Evolutionary conservation across 2,113 vertebrate genomes (phyloP).

Genomic region (Chionomys nivalis): DNA sequence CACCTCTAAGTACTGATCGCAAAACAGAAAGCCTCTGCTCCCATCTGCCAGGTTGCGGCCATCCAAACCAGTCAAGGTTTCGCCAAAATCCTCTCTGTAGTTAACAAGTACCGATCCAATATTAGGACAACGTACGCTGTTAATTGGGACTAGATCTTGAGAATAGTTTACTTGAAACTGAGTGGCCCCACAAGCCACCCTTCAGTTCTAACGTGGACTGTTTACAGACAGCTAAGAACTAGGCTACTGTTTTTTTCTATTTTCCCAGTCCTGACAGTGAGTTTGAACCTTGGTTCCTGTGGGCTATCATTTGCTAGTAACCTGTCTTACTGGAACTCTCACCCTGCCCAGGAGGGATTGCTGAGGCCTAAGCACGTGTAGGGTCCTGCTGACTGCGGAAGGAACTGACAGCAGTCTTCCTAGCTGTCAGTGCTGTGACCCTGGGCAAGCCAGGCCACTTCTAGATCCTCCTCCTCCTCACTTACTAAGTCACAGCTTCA

Average conservation of each 20-base stretch:
- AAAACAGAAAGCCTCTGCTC: background rate
- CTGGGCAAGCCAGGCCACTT: background rate
- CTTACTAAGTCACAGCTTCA: background rate
- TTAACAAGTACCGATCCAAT: background rate
- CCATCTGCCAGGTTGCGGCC: background rate
- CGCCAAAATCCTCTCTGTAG: background rate
- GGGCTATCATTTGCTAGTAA: background rate
- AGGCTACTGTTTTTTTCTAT: background rate
- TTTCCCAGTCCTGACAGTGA: background rate
- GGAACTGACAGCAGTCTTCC: background rate
- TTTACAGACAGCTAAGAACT: background rate
- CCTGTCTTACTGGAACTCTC: background rate
- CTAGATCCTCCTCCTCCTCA: background rate
- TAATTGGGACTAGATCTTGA: background rate
- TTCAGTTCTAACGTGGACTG: background rate
- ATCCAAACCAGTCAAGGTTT: background rate
- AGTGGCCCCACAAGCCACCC: background rate
- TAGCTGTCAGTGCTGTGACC: background rate
- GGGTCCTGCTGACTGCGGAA: background rate
- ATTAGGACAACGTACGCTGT: background rate
- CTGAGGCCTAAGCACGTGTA: background rate
- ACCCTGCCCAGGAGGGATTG: background rate
- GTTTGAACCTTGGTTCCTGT: background rate
- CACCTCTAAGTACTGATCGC: background rate
- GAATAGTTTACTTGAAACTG: constrained; percentile 43